Conservation (phyloP, 2,113 vertebrate species). For the Sorex araneus region DNA sequence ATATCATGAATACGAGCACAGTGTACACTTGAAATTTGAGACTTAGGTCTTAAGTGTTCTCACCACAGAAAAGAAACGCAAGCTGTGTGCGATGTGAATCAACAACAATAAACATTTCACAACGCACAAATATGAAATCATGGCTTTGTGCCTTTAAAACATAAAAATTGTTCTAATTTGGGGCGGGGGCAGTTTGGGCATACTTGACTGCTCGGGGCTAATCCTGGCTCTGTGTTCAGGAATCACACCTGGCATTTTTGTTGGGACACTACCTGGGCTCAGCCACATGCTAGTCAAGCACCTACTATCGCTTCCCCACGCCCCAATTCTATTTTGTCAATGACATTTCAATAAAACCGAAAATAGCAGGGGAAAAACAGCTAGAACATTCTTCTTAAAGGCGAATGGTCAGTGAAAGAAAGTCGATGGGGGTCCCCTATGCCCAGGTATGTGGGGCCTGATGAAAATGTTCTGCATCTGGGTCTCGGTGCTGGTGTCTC, state of each 20-base stretch:
- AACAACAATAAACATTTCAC: neutral
- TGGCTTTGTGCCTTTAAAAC: neutral
- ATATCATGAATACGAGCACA: neutral
- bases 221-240: no score
- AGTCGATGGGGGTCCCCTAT: neutral
- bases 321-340: neutral
- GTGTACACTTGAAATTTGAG: neutral
- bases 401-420: neutral
- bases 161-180: no score
- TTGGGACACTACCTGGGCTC: no score
- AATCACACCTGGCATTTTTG: no score
- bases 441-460: no score
- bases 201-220: no score
- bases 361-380: neutral
- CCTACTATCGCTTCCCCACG: no score
- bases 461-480: neutral
- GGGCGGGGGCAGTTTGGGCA: no score
- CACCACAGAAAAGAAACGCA: neutral
- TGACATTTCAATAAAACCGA: neutral
- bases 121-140: neutral
- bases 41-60: neutral
- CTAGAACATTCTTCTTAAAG: neutral
- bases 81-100: neutral
- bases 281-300: no score
- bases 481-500: neutral